Evolutionary conservation across 2,888 invertebrate species (phyloP).

Genomic region (Papilio demoleus): DNA sequence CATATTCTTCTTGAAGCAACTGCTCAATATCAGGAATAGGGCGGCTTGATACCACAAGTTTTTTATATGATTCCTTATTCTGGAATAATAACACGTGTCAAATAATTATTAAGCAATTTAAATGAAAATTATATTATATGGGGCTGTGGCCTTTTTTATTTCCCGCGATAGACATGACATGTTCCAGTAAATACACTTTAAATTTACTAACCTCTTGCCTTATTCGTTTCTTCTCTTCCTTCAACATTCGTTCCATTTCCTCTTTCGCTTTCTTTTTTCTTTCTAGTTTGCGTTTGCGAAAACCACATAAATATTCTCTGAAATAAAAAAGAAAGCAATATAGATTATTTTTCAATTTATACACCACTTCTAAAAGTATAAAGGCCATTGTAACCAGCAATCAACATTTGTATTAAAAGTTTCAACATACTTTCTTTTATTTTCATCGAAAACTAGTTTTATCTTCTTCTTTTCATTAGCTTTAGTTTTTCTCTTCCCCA

Average conservation of each 20-base stretch:
- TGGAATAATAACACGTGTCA: constrained; percentile 53
- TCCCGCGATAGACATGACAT: not conserved
- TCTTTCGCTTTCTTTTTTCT: constrained; percentile 89
- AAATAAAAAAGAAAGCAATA: constrained; percentile 56
- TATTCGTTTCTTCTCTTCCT: constrained; percentile 89
- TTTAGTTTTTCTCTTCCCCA: constrained; percentile 71
- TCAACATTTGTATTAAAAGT: not conserved
- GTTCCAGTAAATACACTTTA: not conserved
- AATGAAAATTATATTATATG: not conserved
- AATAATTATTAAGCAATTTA: not conserved
- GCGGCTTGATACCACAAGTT: constrained; percentile 87
- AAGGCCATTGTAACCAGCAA: not conserved
- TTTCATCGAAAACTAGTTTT: constrained; percentile 73
- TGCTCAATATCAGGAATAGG: constrained; percentile 88
- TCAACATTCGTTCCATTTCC: constrained; percentile 87
- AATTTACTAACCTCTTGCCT: constrained; percentile 85
- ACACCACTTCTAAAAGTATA: not conserved
- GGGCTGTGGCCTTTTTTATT: no score
- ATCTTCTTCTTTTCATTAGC: constrained; percentile 70
- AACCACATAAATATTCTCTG: constrained; percentile 92
- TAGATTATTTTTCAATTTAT: not conserved
- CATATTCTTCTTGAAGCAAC: constrained; percentile 87
- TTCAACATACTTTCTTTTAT: constrained; percentile 68
- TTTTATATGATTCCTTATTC: constrained; percentile 89
- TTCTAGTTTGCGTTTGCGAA: constrained; percentile 91